A percentile compares a stretch with the other conserved stretches of the same genome.
These are phyloP conservation scores for Diorhabda elongata DNA, from an alignment of 1,140 invertebrate genomes.

Conservation along the genomic window DNA sequence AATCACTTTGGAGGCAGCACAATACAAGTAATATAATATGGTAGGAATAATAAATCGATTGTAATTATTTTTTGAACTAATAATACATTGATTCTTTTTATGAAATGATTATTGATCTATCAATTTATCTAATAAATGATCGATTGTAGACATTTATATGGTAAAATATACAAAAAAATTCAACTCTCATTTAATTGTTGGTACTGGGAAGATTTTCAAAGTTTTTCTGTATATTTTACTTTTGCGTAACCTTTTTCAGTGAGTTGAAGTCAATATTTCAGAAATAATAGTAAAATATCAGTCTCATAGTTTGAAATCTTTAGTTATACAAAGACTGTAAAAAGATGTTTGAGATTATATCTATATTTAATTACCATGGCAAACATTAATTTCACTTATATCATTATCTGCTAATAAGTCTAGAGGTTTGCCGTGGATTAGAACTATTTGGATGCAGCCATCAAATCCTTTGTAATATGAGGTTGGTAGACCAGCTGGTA, in stretches of 20 bases:
- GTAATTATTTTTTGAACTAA: too few relatives aligned
- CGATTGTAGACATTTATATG: background rate
- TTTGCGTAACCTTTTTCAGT: constrained; percentile 14
- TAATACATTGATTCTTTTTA: too few relatives aligned
- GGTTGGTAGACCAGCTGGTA: constrained; percentile 42
- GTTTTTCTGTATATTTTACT: background rate
- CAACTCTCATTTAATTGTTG: too few relatives aligned
- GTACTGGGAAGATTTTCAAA: background rate
- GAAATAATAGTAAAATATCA: constrained; percentile 26
- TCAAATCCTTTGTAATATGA: constrained; percentile 46
- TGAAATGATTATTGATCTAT: constrained; percentile 12
- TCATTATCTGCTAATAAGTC: constrained; percentile 40
- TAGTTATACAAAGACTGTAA: constrained; percentile 15
- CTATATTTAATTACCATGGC: constrained; percentile 47
- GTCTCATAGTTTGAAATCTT: constrained; percentile 31
- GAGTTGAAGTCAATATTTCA: constrained; percentile 24
- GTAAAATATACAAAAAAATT: too few relatives aligned
- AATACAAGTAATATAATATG: too few relatives aligned
- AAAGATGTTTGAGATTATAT: constrained; percentile 4
- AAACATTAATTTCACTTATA: constrained; percentile 41
- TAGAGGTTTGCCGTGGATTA: constrained; percentile 41
- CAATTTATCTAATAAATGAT: constrained; percentile 6
- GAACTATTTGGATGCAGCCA: constrained; percentile 44
- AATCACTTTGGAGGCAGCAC: too few relatives aligned
- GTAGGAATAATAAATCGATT: too few relatives aligned